Evolutionary conservation across 2,797 vertebrate genomes (phyloP).

Genomic region (Dromococcyx pavoninus): DNA sequence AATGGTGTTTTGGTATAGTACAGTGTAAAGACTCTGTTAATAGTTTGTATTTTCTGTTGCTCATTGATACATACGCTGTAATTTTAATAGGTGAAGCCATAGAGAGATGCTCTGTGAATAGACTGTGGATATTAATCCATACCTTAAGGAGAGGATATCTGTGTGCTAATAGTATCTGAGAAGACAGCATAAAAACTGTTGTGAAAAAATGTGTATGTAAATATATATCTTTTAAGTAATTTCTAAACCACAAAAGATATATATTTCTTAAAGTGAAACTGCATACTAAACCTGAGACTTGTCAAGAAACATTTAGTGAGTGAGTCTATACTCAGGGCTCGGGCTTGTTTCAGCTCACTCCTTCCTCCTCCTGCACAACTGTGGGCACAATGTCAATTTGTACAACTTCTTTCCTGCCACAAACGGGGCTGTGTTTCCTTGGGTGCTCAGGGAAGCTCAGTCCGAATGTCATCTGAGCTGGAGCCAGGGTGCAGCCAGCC

Average conservation of each 20-base stretch:
- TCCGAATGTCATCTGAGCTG: background rate
- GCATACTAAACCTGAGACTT: background rate
- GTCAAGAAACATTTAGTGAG: background rate
- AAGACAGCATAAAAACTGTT: background rate
- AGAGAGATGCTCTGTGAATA: background rate
- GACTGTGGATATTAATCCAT: background rate
- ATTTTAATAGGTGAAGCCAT: background rate
- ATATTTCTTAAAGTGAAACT: background rate
- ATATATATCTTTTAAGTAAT: background rate
- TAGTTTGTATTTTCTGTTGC: background rate
- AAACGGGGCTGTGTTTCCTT: background rate
- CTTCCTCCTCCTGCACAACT: background rate
- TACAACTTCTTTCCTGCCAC: background rate
- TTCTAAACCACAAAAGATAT: background rate
- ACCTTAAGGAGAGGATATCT: background rate
- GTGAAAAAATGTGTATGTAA: background rate
- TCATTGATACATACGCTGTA: background rate
- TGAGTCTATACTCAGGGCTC: background rate
- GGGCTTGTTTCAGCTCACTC: background rate
- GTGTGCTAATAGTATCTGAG: background rate
- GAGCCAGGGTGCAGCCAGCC: background rate
- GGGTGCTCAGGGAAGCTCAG: background rate
- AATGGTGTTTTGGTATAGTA: background rate
- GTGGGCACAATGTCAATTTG: accelerated
- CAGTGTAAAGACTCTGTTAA: background rate